Evolutionary conservation across 2,113 vertebrate species (phyloP).

Genomic region (Pituophis catenifer): DNA sequence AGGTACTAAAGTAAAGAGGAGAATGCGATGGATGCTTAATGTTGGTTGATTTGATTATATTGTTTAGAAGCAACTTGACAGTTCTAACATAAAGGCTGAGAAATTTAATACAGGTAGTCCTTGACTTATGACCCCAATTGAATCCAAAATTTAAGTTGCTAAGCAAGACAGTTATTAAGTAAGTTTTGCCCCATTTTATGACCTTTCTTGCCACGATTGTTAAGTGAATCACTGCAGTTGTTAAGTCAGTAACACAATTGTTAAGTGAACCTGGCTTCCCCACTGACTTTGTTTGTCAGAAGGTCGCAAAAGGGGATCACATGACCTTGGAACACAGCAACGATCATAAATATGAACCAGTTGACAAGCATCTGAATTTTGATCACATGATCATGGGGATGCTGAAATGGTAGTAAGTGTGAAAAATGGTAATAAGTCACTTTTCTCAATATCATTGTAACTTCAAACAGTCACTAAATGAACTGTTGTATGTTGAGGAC

Average conservation of each 20-base stretch:
- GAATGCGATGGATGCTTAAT: neutral
- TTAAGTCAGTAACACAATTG: neutral
- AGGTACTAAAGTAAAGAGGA: neutral
- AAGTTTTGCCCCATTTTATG: neutral
- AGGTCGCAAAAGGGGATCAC: neutral
- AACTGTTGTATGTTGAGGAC: neutral
- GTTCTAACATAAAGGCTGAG: neutral
- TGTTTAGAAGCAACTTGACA: neutral
- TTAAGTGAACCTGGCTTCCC: neutral
- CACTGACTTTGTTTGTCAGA: neutral
- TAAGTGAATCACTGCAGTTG: neutral
- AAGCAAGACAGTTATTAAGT: neutral
- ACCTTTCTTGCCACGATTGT: neutral
- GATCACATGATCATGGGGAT: neutral
- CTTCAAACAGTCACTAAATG: neutral
- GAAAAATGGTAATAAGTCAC: neutral
- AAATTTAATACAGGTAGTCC: neutral
- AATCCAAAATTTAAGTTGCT: neutral
- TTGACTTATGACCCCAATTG: neutral
- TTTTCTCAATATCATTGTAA: neutral
- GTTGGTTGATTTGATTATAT: neutral
- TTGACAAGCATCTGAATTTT: neutral
- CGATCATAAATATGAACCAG: neutral
- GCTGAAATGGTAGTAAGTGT: neutral
- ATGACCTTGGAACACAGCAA: neutral